Percentiles rank a stretch among this genome's conserved stretches.
These are phyloP conservation scores for Calameuta pallipes DNA, from an alignment of 2,888 invertebrate species.

Conservation along the genomic window DNA sequence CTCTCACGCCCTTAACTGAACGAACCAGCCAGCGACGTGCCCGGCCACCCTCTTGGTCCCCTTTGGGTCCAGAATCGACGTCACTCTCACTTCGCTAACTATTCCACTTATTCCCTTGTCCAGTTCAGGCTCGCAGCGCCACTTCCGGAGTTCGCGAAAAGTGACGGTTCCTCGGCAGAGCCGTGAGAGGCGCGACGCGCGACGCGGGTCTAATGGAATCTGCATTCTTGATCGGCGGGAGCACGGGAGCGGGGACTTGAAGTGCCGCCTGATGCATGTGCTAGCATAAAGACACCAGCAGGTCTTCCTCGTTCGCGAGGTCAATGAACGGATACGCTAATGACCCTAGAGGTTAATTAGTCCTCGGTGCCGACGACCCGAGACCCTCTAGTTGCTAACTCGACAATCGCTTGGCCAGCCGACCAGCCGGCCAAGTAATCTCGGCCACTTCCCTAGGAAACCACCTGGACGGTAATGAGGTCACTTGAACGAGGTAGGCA, in stretches of 20 bases:
- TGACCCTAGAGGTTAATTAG: constrained; percentile 47
- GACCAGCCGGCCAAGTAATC: no score
- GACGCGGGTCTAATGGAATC: no score
- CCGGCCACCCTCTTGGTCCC: neutral
- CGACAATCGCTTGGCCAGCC: no score
- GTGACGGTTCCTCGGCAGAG: neutral
- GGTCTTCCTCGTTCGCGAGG: constrained; percentile 27
- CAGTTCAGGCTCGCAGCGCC: no score
- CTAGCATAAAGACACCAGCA: constrained; percentile 42
- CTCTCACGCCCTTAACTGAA: constrained; percentile 14
- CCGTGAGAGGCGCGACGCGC: no score
- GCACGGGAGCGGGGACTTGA: no score
- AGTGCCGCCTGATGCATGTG: constrained; percentile 28
- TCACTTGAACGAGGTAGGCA: no score
- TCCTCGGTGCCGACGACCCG: constrained; percentile 26
- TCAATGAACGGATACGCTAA: constrained; percentile 47
- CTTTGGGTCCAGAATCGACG: neutral
- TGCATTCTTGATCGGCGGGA: no score
- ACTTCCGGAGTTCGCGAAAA: neutral
- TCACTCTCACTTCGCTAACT: constrained; percentile 25
- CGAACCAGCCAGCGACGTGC: neutral
- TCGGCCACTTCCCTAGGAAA: no score
- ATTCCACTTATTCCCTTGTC: constrained; percentile 16
- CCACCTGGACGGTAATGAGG: no score
- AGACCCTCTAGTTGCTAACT: no score